These are phyloP conservation scores for Ispidina lecontei DNA, from an alignment of 2,797 vertebrate genomes.

Conservation along the genomic window DNA sequence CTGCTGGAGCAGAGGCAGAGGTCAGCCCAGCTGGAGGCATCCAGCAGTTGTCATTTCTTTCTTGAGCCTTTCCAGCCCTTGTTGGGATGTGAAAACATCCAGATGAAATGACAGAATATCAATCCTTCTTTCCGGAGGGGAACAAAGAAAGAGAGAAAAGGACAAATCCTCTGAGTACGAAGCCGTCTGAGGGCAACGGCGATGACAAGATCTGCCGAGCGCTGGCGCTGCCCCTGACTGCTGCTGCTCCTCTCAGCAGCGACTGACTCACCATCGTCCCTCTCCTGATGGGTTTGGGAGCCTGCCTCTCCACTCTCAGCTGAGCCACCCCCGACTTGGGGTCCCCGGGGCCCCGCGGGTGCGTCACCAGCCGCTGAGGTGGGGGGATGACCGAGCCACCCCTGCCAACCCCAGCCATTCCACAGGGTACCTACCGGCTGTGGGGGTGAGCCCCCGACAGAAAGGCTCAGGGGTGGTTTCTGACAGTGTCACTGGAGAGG, in stretches of 20 bases:
- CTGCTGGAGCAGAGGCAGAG: not conserved
- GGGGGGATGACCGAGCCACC: not conserved
- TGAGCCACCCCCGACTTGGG: rapidly evolving
- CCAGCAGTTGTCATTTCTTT: not conserved
- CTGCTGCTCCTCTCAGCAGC: not conserved
- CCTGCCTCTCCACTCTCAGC: not conserved
- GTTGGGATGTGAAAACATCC: not conserved
- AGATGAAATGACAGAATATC: not conserved
- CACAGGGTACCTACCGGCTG: not conserved
- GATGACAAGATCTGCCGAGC: not conserved
- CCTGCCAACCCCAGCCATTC: not conserved
- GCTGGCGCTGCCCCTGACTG: not conserved
- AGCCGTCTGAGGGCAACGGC: not conserved
- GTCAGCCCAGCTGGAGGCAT: not conserved
- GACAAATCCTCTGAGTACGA: not conserved
- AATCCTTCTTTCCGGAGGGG: not conserved
- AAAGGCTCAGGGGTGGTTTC: not conserved
- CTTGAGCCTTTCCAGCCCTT: not conserved
- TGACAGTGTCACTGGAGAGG: not conserved
- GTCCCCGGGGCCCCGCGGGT: not conserved
- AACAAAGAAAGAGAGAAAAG: not conserved
- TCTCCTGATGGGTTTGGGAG: not conserved
- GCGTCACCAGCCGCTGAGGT: too few species aligned
- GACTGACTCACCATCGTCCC: not conserved
- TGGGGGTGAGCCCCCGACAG: rapidly evolving